Evolutionary conservation across 2,113 vertebrate species (phyloP).

Genomic region (Paracanthobrama guichenoti): DNA sequence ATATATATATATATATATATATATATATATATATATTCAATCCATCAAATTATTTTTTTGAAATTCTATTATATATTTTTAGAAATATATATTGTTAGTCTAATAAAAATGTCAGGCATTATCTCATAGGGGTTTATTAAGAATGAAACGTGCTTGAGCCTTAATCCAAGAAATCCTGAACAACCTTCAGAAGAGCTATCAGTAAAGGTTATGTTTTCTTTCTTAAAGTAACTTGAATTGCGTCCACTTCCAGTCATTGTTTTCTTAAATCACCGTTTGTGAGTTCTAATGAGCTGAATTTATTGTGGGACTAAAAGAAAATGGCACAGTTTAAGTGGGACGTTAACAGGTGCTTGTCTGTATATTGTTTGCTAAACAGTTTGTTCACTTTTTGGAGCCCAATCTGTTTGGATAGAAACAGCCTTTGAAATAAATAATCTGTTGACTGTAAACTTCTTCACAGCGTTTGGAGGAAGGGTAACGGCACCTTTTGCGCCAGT

Average conservation of each 20-base stretch:
- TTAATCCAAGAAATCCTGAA: background rate
- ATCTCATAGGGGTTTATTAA: background rate
- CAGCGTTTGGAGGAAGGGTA: slow-evolving; percentile 3
- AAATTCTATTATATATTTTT: too few relatives aligned
- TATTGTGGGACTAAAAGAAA: background rate
- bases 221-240: slow-evolving; percentile 9
- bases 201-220: background rate
- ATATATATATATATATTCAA: too few relatives aligned
- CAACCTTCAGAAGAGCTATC: background rate
- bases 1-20: too few relatives aligned
- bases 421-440: slow-evolving; percentile 59
- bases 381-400: slow-evolving; percentile 30
- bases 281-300: background rate
- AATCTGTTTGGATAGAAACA: slow-evolving; percentile 68
- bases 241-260: background rate
- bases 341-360: slow-evolving; percentile 59
- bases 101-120: too few relatives aligned
- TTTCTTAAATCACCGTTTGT: background rate
- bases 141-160: background rate
- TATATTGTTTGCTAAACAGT: slow-evolving; percentile 62
- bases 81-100: too few relatives aligned
- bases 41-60: too few relatives aligned
- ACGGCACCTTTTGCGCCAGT: slow-evolving; percentile 31
- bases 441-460: slow-evolving; percentile 34
- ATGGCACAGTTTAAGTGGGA: slow-evolving; percentile 23